Evolutionary conservation across 2,797 vertebrate genomes (phyloP).

Genomic region (Pseudochaenichthys georgianus): DNA sequence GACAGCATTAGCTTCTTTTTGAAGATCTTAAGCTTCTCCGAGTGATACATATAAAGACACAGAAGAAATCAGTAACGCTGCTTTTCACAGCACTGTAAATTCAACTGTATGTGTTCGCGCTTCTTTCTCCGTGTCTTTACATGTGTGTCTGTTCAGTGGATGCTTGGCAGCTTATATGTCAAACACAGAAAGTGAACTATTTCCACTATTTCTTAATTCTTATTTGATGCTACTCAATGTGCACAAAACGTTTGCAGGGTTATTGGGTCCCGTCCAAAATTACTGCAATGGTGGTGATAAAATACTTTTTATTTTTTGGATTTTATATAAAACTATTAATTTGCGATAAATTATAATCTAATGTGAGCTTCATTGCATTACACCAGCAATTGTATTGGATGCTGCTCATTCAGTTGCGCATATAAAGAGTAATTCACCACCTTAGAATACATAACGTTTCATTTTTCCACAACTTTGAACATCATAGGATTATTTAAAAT

Average conservation of each 20-base stretch:
- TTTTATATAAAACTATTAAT: no score
- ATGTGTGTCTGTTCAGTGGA: neutral
- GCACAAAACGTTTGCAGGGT: neutral
- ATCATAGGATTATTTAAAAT: neutral
- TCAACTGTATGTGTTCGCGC: neutral
- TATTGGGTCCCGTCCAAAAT: constrained; percentile 11
- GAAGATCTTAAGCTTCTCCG: neutral
- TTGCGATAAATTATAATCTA: neutral
- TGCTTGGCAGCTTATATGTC: constrained; percentile 1
- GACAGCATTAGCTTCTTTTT: neutral
- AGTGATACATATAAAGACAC: constrained; percentile 41
- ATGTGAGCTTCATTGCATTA: neutral
- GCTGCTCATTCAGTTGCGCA: neutral
- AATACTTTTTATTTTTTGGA: neutral
- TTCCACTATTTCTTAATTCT: neutral
- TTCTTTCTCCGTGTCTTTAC: neutral
- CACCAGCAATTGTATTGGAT: neutral
- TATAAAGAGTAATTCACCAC: neutral
- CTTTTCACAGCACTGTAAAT: constrained; percentile 62
- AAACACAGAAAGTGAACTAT: constrained; percentile 2
- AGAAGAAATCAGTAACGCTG: constrained; percentile 15
- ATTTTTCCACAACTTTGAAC: constrained; percentile 1
- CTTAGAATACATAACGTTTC: neutral
- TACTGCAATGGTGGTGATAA: neutral
- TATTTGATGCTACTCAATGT: neutral